phyloP scores from a whole-genome alignment of 1,140 invertebrate species.

The Drosophila takahashii region DNA sequence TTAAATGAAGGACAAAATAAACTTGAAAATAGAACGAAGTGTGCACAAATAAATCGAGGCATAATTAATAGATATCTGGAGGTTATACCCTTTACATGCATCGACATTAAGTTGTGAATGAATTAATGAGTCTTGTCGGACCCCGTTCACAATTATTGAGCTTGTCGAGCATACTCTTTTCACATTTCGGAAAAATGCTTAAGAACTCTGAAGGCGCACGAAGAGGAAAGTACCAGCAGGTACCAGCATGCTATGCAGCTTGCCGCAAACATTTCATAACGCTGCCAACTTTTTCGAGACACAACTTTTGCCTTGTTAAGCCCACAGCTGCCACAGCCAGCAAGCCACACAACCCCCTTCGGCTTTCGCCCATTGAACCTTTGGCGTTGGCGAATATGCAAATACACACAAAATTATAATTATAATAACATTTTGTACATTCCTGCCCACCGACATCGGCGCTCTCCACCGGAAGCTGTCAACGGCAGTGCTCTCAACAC shows the following conservation, averaged over 20 bases:
- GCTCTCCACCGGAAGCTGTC: conserved; percentile 36
- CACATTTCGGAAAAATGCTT: conserved; percentile 42
- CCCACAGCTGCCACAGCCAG: conserved; percentile 50
- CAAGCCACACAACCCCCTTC: conserved; percentile 2
- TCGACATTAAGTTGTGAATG: background rate
- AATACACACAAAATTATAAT: conserved; percentile 76
- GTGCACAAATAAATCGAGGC: too few species aligned
- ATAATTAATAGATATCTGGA: too few species aligned
- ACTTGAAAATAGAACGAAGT: too few species aligned
- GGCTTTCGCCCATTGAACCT: background rate
- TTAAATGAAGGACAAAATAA: too few species aligned
- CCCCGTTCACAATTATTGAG: conserved; percentile 58
- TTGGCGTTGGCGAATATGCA: conserved; percentile 47
- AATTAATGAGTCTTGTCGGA: background rate
- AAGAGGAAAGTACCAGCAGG: background rate
- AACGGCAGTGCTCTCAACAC: conserved; percentile 49
- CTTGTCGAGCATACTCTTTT: conserved; percentile 37
- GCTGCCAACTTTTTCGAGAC: conserved; percentile 34
- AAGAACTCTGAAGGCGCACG: conserved; percentile 30
- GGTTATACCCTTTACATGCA: background rate
- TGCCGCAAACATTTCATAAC: conserved; percentile 61
- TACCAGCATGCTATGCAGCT: conserved; percentile 25
- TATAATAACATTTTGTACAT: conserved; percentile 74
- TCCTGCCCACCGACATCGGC: background rate
- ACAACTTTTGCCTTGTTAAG: conserved; percentile 47